Conservation (phyloP, 2,113 vertebrate genomes). For the Phrynocephalus versicolor region DNA sequence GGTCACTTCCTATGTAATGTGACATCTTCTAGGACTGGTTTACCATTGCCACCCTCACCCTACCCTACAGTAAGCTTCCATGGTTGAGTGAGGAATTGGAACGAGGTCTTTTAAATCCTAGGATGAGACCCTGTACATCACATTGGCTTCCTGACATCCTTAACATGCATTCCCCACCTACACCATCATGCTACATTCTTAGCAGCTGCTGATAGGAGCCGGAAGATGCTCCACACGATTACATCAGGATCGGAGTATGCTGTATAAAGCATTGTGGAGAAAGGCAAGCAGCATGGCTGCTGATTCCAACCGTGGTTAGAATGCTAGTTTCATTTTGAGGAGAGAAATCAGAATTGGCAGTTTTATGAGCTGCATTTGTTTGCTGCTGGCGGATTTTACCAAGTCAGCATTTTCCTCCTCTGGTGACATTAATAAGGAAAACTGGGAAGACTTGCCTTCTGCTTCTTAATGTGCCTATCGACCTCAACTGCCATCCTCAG, state of each 20-base stretch:
- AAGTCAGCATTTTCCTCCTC: background rate
- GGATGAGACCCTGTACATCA: no score
- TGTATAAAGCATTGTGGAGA: no score
- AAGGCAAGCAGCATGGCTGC: no score
- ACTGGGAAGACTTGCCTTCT: slow-evolving; percentile 12
- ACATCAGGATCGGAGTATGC: background rate
- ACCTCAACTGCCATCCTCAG: slow-evolving; percentile 30
- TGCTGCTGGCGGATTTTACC: background rate
- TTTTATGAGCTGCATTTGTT: background rate
- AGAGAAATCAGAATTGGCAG: background rate
- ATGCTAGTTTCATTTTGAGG: background rate
- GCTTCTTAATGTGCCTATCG: slow-evolving; percentile 8
- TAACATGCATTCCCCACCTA: background rate
- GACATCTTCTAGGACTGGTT: no score
- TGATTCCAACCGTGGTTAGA: background rate
- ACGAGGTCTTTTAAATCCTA: no score
- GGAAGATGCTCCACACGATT: background rate
- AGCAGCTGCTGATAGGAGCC: background rate
- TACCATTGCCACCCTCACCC: no score
- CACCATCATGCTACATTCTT: background rate
- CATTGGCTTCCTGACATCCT: background rate
- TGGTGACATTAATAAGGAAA: background rate
- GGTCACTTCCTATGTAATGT: no score
- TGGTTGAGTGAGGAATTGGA: no score
- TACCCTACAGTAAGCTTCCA: no score